Evolutionary conservation across 64 coral and sea anemone genomes (phyloP).

Genomic region (Stylophora pistillata): DNA sequence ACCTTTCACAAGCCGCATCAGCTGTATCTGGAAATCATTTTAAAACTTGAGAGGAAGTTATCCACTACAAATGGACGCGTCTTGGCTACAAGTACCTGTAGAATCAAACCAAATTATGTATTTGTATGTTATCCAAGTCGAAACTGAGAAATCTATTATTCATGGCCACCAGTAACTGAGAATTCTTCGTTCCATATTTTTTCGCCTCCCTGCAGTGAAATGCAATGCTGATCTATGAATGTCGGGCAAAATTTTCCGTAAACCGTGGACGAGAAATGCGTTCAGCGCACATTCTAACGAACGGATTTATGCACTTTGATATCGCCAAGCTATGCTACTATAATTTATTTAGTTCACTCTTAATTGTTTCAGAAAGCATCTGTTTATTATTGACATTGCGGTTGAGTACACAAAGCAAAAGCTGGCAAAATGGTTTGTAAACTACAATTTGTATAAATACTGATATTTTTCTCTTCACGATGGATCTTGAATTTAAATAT

Average conservation of each 20-base stretch:
- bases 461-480: no score
- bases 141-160: conserved; percentile 29
- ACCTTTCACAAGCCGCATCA: neutral
- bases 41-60: neutral
- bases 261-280: neutral
- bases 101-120: conserved; percentile 9
- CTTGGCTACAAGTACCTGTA: neutral
- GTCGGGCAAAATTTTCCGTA: no score
- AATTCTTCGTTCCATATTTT: neutral
- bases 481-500: no score
- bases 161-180: neutral
- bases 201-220: neutral
- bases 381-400: no score
- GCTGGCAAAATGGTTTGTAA: no score
- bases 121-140: neutral
- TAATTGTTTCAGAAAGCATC: no score
- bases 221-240: neutral
- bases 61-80: neutral
- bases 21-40: neutral
- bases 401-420: no score
- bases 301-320: no score
- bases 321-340: no score
- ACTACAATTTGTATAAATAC: no score
- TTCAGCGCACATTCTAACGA: neutral
- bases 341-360: no score